Evolutionary conservation across 1,140 invertebrate genomes (phyloP).

Genomic region (Macrobrachium rosenbergii): DNA sequence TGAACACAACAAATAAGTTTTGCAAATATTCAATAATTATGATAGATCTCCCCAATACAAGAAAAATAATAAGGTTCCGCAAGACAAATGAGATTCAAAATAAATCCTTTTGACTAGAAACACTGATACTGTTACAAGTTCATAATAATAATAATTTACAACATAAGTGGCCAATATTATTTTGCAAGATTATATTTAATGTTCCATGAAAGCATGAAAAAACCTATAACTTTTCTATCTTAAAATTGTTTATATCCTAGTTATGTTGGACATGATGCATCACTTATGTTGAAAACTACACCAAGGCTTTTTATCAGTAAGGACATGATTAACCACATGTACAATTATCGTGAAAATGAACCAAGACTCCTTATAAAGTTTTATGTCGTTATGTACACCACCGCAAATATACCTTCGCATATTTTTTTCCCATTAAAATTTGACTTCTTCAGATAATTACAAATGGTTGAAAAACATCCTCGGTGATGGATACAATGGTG

Average conservation of each 20-base stretch:
- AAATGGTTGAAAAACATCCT: conserved; percentile 16
- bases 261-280: conserved; percentile 50
- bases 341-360: too few species aligned
- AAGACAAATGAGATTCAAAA: conserved; percentile 2
- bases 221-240: conserved; percentile 42
- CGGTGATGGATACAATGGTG: background rate
- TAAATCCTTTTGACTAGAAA: background rate
- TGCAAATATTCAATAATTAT: background rate
- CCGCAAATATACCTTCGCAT: too few species aligned
- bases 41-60: background rate
- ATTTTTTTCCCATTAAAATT: too few species aligned
- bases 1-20: background rate
- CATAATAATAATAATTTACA: conserved; percentile 39
- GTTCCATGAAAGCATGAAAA: conserved; percentile 39
- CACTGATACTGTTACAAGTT: conserved; percentile 10
- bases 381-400: too few species aligned
- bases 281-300: conserved; percentile 32
- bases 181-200: conserved; percentile 12
- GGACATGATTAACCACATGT: conserved; percentile 7
- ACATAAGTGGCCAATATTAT: conserved; percentile 34
- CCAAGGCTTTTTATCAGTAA: conserved; percentile 24
- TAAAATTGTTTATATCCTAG: conserved; percentile 30
- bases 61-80: background rate
- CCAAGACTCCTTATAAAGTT: too few species aligned
- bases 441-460: background rate